Evolutionary conservation across 2,113 vertebrate genomes (phyloP).

Genomic region (Pseudorectes ferrugineus): DNA sequence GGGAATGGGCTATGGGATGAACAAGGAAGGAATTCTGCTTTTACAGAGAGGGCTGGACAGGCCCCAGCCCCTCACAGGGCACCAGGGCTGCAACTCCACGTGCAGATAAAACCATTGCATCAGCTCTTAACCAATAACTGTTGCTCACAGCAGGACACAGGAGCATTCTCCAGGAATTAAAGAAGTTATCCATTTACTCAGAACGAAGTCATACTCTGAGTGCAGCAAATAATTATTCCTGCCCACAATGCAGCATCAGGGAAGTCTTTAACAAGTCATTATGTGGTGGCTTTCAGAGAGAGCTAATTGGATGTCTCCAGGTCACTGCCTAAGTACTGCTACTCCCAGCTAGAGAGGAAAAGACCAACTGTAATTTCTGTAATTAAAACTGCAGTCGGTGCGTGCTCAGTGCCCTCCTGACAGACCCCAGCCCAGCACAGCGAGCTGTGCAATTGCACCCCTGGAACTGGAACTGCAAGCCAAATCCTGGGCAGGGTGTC

Average conservation of each 20-base stretch:
- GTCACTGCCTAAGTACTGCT: neutral
- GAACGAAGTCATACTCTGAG: neutral
- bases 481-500: neutral
- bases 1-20: neutral
- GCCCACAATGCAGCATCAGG: neutral
- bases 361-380: neutral
- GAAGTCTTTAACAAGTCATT: slow-evolving; percentile 22
- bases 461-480: neutral
- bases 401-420: neutral
- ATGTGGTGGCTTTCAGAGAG: neutral
- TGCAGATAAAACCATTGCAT: neutral
- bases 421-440: neutral
- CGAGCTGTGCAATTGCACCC: neutral
- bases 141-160: neutral
- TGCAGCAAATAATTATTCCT: neutral
- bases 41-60: neutral
- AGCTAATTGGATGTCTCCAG: slow-evolving; percentile 2
- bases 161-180: neutral
- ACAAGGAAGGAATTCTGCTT: neutral
- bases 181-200: neutral
- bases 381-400: neutral
- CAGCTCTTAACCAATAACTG: neutral
- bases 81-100: neutral
- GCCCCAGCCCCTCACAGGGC: neutral
- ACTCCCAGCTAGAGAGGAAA: neutral